Percentiles rank a stretch among this genome's conserved stretches.
Evolutionary conservation across 2,797 vertebrate species (phyloP).

Genomic region (Acrocephalus scirpaceus): DNA sequence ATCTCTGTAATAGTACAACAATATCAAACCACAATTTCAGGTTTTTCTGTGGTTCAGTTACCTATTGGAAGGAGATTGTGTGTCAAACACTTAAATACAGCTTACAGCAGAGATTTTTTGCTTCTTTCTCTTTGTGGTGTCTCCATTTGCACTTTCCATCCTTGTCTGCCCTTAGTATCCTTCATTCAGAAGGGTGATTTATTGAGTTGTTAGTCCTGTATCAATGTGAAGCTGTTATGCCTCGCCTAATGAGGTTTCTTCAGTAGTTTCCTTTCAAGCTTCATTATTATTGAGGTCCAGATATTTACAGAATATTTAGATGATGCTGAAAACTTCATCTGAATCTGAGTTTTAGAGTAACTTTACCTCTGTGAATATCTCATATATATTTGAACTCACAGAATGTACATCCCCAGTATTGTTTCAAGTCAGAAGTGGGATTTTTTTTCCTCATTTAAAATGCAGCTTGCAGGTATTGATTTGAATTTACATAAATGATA

Average conservation of each 20-base stretch:
- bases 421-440: not conserved
- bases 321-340: not conserved
- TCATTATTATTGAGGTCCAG: not conserved
- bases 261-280: not conserved
- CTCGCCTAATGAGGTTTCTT: not conserved
- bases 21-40: not conserved
- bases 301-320: not conserved
- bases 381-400: not conserved
- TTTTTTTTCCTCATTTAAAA: not conserved
- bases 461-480: not conserved
- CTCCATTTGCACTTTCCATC: not conserved
- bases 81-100: not conserved
- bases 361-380: not conserved
- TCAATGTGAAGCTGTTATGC: not conserved
- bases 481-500: not conserved
- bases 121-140: not conserved
- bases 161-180: not conserved
- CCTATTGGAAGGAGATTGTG: not conserved
- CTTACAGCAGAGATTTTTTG: not conserved
- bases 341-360: not conserved
- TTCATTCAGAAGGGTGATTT: not conserved
- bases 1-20: not conserved
- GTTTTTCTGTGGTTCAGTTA: not conserved
- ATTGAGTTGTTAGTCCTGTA: not conserved
- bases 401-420: rapidly evolving